Base-by-base conservation (phyloP, 2,113 vertebrate genomes). In the Corythornis cristatus region DNA sequence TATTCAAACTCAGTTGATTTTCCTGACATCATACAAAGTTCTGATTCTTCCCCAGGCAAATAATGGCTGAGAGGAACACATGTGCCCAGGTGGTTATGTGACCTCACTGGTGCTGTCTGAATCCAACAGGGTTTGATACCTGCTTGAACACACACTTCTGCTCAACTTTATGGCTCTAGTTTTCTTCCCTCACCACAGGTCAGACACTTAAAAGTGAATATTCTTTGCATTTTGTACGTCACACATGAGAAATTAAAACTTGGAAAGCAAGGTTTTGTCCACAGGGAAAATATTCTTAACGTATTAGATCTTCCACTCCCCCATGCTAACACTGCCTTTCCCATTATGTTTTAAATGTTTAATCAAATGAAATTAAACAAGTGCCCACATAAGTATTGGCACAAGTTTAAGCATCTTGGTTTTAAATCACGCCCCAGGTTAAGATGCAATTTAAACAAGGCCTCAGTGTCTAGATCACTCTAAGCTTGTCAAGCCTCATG, bases 331-430 rank as follows among this genome's bases (percentile, higher is more conserved):
- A 79, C 21, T 35, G 71, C 11, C 58, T 73, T 93, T 92, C 56
- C 91, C 82, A 93, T 95, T 93, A 85, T 33, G 53, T 54, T 83
- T 93, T 87, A 72, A 93, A 87, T 54, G 60, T 87, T 93, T 93
- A 93, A 93, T 87, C 94, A 89, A 88, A 88, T 95, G 80, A 93
- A 94, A 89, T 77, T 89, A 93, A 96, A 74, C 42, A 90, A 92
- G 83, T 88, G 80, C 90, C 70, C 90, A 92, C 88, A 61, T 72
- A 95, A 56, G 76, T 75, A 93, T 19, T 94, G 68, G 90, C 90
- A 95, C 79, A 89, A 91, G 91, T 93, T 96, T 91, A 95, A 94
- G 89, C 83, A 88, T 78, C 90, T 93, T 83, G 57, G 61, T 60
- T 96, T 96, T 84, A 95, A 90, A 94, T 92, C 87, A 50, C 76